Evolutionary conservation across 1,140 invertebrate genomes (phyloP).

Genomic region (Lepidostoma basale): DNA sequence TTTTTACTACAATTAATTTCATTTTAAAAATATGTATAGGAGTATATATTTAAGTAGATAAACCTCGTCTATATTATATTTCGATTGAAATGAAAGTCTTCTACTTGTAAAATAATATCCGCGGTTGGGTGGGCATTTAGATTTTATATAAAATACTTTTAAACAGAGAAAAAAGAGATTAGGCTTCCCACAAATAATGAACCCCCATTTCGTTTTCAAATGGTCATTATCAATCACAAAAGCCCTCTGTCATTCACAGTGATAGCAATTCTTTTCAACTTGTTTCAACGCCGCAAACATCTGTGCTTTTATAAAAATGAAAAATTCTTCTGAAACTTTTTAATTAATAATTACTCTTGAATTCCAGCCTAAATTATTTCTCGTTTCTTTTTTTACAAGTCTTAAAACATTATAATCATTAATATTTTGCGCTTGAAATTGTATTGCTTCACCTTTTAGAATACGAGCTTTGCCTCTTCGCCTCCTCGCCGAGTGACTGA

Average conservation of each 20-base stretch:
- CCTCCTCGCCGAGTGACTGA: not conserved
- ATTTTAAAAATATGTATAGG: no score
- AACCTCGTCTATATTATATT: not conserved
- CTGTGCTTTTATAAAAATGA: conserved; percentile 29
- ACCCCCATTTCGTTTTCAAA: conserved; percentile 44
- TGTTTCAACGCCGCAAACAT: conserved; percentile 38
- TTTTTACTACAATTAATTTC: no score
- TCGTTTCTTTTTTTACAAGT: conserved; percentile 12
- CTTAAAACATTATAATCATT: conserved; percentile 29
- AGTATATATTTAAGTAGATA: no score
- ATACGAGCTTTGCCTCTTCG: not conserved
- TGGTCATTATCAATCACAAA: conserved; percentile 47
- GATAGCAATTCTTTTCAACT: conserved; percentile 42
- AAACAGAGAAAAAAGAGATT: conserved; percentile 38
- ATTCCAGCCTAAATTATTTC: conserved; percentile 19
- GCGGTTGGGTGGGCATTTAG: conserved; percentile 21
- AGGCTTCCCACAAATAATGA: conserved; percentile 45
- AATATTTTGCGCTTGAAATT: conserved; percentile 20
- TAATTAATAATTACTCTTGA: conserved; percentile 27
- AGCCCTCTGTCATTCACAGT: conserved; percentile 45
- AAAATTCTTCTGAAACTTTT: conserved; percentile 7
- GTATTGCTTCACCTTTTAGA: conserved; percentile 8
- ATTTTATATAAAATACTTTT: conserved; percentile 42
- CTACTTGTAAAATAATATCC: conserved; percentile 38
- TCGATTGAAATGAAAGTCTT: not conserved